Evolutionary conservation across 92 coral and sea anemone genomes (phyloP).

Genomic region (Parazoanthus darwini): DNA sequence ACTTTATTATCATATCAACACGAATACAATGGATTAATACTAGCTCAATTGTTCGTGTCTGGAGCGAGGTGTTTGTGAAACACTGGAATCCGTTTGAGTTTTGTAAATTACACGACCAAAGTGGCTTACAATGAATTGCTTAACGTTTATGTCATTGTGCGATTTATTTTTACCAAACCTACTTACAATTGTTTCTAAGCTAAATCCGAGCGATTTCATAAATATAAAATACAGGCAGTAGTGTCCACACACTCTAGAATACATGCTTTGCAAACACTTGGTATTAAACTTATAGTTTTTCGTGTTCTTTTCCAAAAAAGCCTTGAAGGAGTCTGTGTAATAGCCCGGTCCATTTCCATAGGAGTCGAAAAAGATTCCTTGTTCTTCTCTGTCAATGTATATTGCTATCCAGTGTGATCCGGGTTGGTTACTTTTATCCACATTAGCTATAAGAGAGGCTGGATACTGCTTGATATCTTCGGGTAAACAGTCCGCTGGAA

Average conservation of each 20-base stretch:
- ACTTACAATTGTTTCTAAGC: slow-evolving; percentile 25
- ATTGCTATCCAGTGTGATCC: slow-evolving; percentile 12
- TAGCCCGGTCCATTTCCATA: neutral
- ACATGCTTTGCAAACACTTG: neutral
- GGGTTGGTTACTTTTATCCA: slow-evolving; percentile 8
- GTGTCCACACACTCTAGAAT: slow-evolving; percentile 7
- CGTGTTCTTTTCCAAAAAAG: neutral
- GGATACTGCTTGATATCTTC: slow-evolving; percentile 1
- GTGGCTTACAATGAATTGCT: neutral
- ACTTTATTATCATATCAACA: slow-evolving; percentile 13
- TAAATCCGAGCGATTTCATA: neutral
- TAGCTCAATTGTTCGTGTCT: neutral
- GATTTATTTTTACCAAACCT: neutral
- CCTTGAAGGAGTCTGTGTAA: neutral
- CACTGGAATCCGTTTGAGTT: neutral
- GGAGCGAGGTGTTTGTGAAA: slow-evolving; percentile 9
- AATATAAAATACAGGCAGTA: slow-evolving; percentile 1
- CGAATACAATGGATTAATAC: slow-evolving; percentile 14
- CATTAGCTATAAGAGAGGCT: slow-evolving; percentile 18
- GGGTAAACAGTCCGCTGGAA: slow-evolving; percentile 6
- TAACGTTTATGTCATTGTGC: neutral
- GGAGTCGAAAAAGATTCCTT: slow-evolving; percentile 15
- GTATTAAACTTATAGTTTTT: neutral
- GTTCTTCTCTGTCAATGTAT: neutral
- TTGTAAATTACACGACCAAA: neutral